These are phyloP conservation scores for Anguilla marmorata DNA, from an alignment of 2,797 vertebrate genomes.

Conservation along the genomic window DNA sequence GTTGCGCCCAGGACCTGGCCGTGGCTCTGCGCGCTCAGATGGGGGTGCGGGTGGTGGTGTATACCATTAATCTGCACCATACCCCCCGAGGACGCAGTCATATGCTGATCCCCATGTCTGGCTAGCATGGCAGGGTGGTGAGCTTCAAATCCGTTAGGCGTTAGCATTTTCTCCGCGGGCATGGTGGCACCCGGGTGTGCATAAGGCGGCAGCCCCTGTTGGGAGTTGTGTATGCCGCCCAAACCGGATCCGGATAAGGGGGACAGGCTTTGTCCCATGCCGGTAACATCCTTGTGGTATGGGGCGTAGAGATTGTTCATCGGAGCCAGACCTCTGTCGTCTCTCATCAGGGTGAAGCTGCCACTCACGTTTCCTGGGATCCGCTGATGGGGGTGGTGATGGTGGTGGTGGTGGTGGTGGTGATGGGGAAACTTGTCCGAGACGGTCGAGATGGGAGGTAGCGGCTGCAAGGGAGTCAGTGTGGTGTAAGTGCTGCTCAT, in stretches of 20 bases:
- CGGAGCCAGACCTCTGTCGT: slow-evolving; percentile 88
- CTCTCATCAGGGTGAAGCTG: slow-evolving; percentile 94
- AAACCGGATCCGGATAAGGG: slow-evolving; percentile 89
- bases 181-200: slow-evolving; percentile 88
- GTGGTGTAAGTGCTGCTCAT: slow-evolving; percentile 97
- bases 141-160: slow-evolving; percentile 91
- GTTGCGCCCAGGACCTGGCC: slow-evolving; percentile 83
- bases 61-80: slow-evolving; percentile 93
- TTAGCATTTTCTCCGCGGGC: slow-evolving; percentile 95
- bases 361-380: slow-evolving; percentile 90
- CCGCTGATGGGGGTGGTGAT: slow-evolving; percentile 87
- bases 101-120: slow-evolving; percentile 90
- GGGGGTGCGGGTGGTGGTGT: slow-evolving; percentile 90
- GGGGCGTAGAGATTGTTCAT: slow-evolving; percentile 96
- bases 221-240: slow-evolving; percentile 87
- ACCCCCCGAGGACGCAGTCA: slow-evolving; percentile 85
- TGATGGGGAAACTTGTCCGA: slow-evolving; percentile 95
- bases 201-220: slow-evolving; percentile 92
- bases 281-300: slow-evolving; percentile 93
- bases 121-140: slow-evolving; percentile 92
- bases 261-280: slow-evolving; percentile 93
- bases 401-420: slow-evolving; percentile 78
- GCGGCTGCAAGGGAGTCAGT: slow-evolving; percentile 90
- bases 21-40: slow-evolving; percentile 86
- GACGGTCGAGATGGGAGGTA: slow-evolving; percentile 95